Conservation (phyloP, 2,888 invertebrate species). For the Minunthozetes semirufus region DNA sequence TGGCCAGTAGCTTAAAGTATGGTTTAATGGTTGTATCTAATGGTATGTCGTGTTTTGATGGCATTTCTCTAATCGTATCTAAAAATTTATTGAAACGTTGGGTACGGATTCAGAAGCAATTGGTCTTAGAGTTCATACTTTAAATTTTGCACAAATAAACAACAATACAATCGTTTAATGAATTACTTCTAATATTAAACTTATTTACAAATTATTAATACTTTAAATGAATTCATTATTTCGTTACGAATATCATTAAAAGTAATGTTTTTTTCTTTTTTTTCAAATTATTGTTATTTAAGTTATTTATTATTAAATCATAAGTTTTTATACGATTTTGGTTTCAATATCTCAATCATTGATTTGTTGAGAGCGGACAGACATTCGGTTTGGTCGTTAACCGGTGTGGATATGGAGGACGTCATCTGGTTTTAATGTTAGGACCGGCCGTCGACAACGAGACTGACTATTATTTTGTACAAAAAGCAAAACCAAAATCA, state of each 20-base stretch:
- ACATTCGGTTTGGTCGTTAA: neutral
- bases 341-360: neutral
- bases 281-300: neutral
- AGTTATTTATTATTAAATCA: neutral
- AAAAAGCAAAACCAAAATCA: too few species aligned
- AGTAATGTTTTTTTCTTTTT: neutral
- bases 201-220: neutral
- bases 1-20: too few species aligned
- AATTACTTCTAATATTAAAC: slow-evolving; percentile 15
- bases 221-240: neutral
- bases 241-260: neutral
- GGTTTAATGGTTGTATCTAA: too few species aligned
- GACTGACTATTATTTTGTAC: neutral
- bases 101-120: too few species aligned
- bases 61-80: too few species aligned
- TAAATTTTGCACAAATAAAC: too few species aligned
- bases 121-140: too few species aligned
- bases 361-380: neutral
- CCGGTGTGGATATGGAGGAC: too few species aligned
- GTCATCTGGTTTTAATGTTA: too few species aligned
- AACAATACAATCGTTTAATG: too few species aligned
- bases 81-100: too few species aligned
- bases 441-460: neutral
- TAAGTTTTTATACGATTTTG: neutral
- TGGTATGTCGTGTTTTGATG: too few species aligned